Percentiles rank a stretch among this genome's conserved stretches.
Evolutionary conservation across 2,113 vertebrate genomes (phyloP).

Genomic region (Platanista minor): DNA sequence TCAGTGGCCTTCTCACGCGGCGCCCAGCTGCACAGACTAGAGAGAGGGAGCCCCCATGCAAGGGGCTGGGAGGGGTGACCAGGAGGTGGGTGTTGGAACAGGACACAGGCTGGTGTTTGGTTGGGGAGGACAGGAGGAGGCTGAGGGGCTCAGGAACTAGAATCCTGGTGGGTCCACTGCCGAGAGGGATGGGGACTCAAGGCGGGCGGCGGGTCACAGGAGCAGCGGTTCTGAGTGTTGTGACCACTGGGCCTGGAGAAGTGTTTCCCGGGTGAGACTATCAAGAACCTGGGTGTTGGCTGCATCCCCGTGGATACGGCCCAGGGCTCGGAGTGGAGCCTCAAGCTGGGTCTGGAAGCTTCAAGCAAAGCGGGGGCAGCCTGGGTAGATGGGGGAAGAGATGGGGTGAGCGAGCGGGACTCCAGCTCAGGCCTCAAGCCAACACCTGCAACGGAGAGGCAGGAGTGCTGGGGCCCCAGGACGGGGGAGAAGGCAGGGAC

Average conservation of each 20-base stretch:
- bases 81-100: neutral
- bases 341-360: neutral
- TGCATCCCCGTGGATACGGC: neutral
- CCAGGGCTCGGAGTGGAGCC: neutral
- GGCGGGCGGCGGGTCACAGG: neutral
- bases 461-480: too few relatives aligned
- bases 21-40: neutral
- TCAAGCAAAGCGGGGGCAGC: neutral
- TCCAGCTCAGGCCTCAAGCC: neutral
- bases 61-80: rapidly evolving
- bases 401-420: too few relatives aligned
- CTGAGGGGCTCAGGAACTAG: neutral
- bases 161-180: neutral
- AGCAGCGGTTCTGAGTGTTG: neutral
- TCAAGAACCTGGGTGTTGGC: neutral
- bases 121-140: neutral
- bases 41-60: too few relatives aligned
- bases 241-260: neutral
- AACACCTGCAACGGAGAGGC: neutral
- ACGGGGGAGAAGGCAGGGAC: neutral
- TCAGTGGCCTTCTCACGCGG: neutral
- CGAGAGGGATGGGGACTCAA: neutral
- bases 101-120: neutral
- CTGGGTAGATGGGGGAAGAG: neutral
- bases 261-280: neutral